These are phyloP conservation scores for Cerceris rybyensis DNA, from an alignment of 2,888 invertebrate genomes.

Conservation along the genomic window DNA sequence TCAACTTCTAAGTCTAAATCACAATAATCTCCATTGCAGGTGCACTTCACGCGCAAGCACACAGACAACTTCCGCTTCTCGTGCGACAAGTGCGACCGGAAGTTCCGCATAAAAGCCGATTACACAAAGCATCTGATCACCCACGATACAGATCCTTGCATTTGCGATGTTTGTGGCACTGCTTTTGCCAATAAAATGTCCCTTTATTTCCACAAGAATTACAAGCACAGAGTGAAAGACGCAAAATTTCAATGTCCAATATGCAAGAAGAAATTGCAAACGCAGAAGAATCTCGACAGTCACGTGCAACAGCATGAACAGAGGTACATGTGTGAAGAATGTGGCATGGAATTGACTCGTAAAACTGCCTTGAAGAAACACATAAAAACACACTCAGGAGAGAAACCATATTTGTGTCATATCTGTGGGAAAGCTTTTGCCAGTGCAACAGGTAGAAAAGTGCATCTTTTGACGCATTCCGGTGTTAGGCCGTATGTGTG, in stretches of 20 bases:
- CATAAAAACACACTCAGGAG: conserved; percentile 57
- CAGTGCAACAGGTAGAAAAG: conserved; percentile 64
- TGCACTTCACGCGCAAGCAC: conserved; percentile 59
- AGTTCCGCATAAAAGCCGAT: conserved; percentile 55
- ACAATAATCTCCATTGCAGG: conserved; percentile 37
- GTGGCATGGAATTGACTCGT: conserved; percentile 59
- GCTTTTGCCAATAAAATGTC: conserved; percentile 38
- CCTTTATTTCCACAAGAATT: conserved; percentile 47
- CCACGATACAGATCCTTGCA: conserved; percentile 67
- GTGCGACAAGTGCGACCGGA: conserved; percentile 66
- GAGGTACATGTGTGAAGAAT: conserved; percentile 59
- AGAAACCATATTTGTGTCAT: conserved; percentile 52
- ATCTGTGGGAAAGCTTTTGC: conserved; percentile 65
- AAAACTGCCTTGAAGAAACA: conserved; percentile 62
- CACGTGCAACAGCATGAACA: conserved; percentile 63
- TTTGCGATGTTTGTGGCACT: conserved; percentile 51
- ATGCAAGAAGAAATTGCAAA: conserved; percentile 65
- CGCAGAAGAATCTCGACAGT: conserved; percentile 65
- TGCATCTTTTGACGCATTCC: conserved; percentile 69
- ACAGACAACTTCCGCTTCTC: conserved; percentile 34
- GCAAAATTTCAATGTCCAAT: conserved; percentile 39
- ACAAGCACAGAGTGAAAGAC: conserved; percentile 47
- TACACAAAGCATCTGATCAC: conserved; percentile 52
- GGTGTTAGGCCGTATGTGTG: conserved; percentile 69
- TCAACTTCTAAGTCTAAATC: not conserved